Conservation (phyloP, 1,140 invertebrate genomes). For the Hylyphantes graminicola region DNA sequence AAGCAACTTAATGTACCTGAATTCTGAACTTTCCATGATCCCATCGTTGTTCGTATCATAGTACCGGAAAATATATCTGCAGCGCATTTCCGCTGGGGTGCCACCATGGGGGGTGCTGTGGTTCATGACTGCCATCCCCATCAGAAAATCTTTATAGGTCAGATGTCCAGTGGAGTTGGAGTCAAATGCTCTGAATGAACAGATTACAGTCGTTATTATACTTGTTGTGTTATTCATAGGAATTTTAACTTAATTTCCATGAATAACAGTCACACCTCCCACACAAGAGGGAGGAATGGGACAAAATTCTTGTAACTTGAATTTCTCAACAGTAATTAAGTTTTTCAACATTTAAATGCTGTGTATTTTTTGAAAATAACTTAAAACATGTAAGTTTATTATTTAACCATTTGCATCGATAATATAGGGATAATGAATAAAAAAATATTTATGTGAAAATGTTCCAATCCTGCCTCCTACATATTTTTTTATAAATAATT, state of each 20-base stretch:
- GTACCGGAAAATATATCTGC: conserved; percentile 73
- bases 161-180: conserved; percentile 66
- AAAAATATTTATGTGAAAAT: no score
- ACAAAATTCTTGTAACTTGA: no score
- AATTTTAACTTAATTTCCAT: background rate
- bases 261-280: background rate
- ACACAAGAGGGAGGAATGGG: no score
- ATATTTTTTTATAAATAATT: no score
- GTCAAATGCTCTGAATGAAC: conserved; percentile 68
- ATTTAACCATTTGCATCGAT: no score
- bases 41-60: conserved; percentile 70
- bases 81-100: conserved; percentile 71
- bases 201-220: background rate
- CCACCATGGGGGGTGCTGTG: conserved; percentile 72
- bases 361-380: no score
- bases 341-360: no score
- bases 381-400: no score
- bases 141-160: conserved; percentile 69
- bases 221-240: background rate
- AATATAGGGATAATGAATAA: no score
- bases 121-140: conserved; percentile 72
- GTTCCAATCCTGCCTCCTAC: no score
- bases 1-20: conserved; percentile 65
- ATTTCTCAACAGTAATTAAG: no score
- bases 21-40: conserved; percentile 67